Evolutionary conservation across 23 tunicate species (phyloP), one percentile per base, ranked within the genome.

Genomic region (Botrylloides violaceus): DNA sequence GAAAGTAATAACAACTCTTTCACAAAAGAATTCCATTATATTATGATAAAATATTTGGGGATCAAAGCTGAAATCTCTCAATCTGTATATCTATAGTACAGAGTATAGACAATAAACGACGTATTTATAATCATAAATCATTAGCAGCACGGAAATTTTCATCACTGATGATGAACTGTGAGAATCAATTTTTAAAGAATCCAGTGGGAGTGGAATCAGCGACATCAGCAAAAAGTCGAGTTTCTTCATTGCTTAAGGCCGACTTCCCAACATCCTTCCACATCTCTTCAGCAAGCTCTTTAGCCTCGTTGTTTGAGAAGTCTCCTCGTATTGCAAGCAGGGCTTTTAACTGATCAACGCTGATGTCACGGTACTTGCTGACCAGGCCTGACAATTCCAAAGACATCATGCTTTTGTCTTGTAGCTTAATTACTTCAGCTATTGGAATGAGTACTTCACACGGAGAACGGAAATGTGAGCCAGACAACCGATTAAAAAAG

Each of bases 391-490:
- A 90, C 34, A 90, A 55, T 53, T 90, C 97, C 61, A 90, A 73
- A 0, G 91, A 59, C 97, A 90, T 90, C 97, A 90, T 90, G 70
- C 90, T 90, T 66, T 90, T 90, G 34, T 90, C 97, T 61, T 90
- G 90, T 1, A 83, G 75, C 38, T 79, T 90, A 26, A 90, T 79
- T 34, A 90, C 97, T 64, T 90, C 96, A 9, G 96, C 87, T 25
- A 88, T 78, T 2, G 88, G 88, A 35, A 81, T 82, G 66, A 88
- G 77, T 3, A 76, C 87, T 55, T 88, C 96, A 61, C 96, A 88
- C 0, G 88, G 77, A 19, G 87, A 81, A 15, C 83, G 83, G 1
- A n/a, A 72, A 86, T 88, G 58, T 2, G 74, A 37, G 9, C 56
- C 21, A 4, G 74, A 38, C 47, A 68, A 28, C 26, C 64, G 27